These are phyloP conservation scores for Trichomycterus rosablanca DNA, from an alignment of 2,113 vertebrate genomes.

Conservation along the genomic window DNA sequence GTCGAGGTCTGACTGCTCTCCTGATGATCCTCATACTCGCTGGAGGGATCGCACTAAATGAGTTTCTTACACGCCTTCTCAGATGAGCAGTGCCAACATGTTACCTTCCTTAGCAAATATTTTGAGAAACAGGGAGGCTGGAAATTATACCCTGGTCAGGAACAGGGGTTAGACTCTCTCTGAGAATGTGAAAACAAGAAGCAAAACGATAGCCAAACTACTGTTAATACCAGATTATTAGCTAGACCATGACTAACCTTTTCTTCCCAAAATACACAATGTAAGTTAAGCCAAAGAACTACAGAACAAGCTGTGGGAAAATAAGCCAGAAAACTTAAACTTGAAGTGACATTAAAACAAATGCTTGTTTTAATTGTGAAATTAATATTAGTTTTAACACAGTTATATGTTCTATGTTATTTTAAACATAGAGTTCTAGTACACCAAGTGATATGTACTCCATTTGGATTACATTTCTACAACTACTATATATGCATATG, in stretches of 20 bases:
- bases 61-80: slow-evolving; percentile 50
- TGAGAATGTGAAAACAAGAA: slow-evolving; percentile 14
- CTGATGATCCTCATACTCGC: slow-evolving; percentile 58
- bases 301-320: neutral
- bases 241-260: too few species aligned
- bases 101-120: slow-evolving; percentile 18
- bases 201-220: neutral
- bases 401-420: too few species aligned
- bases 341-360: too few species aligned
- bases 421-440: too few species aligned
- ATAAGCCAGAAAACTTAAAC: slow-evolving; percentile 7
- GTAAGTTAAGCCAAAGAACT: slow-evolving; percentile 6
- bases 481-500: too few species aligned
- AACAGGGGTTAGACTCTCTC: slow-evolving; percentile 8
- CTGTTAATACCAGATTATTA: neutral
- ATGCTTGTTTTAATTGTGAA: too few species aligned
- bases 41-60: slow-evolving; percentile 53
- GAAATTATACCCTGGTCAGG: slow-evolving; percentile 26
- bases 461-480: too few species aligned
- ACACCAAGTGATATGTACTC: too few species aligned
- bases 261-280: neutral
- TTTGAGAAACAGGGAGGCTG: slow-evolving; percentile 7
- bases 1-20: slow-evolving; percentile 51
- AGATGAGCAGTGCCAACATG: slow-evolving; percentile 8
- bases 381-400: too few species aligned